phyloP scores from a whole-genome alignment of 1,140 invertebrate species.

The Antheraea pernyi region DNA sequence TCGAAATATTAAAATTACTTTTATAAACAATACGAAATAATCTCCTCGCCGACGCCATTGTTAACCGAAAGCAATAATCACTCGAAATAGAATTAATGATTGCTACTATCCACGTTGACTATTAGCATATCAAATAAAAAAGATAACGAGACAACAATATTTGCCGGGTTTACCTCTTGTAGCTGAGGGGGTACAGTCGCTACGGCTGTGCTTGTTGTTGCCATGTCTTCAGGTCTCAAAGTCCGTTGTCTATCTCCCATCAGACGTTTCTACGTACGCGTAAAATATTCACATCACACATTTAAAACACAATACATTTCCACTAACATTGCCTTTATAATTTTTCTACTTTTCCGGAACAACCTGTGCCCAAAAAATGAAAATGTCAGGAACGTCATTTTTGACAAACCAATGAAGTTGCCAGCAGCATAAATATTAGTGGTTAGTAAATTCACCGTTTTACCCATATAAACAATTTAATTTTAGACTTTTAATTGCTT shows the following conservation, averaged over 20 bases:
- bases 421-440: neutral
- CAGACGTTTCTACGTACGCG: constrained; percentile 27
- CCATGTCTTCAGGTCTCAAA: constrained; percentile 57
- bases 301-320: constrained; percentile 1
- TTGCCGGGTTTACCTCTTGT: constrained; percentile 54
- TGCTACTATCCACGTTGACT: constrained; percentile 4
- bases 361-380: neutral
- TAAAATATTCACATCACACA: constrained; percentile 52
- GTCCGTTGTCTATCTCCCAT: constrained; percentile 58
- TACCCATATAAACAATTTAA: too few species aligned
- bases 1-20: constrained; percentile 21
- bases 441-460: too few species aligned
- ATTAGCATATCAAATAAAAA: constrained; percentile 51
- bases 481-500: too few species aligned
- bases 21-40: constrained; percentile 19
- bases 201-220: constrained; percentile 66
- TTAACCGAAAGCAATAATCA: constrained; percentile 12
- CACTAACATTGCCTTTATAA: neutral
- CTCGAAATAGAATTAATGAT: constrained; percentile 2
- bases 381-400: neutral
- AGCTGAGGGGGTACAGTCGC: constrained; percentile 57
- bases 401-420: neutral
- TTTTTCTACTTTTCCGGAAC: neutral
- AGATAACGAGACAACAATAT: constrained; percentile 42
- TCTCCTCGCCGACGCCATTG: constrained; percentile 18